phyloP scores from a whole-genome alignment of 2,888 invertebrate species.

The Mimumesa dahlbomi region DNA sequence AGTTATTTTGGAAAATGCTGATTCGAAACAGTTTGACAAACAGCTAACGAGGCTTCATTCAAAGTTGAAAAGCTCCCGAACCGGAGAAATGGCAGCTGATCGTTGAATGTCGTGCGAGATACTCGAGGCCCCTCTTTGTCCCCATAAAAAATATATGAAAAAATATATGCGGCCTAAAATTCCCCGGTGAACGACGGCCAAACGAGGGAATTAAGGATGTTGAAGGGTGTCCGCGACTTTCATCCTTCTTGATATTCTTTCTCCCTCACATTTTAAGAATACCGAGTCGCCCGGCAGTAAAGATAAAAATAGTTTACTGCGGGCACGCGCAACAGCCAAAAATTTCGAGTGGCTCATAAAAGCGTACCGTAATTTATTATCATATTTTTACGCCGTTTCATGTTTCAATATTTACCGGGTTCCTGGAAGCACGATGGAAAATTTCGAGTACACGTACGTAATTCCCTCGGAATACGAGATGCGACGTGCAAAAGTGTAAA shows the following conservation, averaged over 20 bases:
- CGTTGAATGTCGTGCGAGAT: conserved; percentile 20
- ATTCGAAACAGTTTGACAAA: neutral
- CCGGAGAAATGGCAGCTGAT: neutral
- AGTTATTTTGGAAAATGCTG: conserved; percentile 2
- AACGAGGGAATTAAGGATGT: conserved; percentile 71
- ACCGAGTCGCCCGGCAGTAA: conserved; percentile 36
- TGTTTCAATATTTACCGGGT: neutral
- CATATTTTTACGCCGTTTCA: conserved; percentile 41
- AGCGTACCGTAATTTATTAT: conserved; percentile 38
- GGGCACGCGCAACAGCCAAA: conserved; percentile 33
- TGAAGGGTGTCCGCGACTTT: conserved; percentile 51
- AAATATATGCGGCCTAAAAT: conserved; percentile 51
- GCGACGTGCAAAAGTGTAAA: too few relatives aligned
- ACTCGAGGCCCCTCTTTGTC: conserved; percentile 10
- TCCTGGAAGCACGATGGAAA: too few relatives aligned
- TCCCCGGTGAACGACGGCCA: conserved; percentile 61
- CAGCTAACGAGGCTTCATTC: conserved; percentile 28
- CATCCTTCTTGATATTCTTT: conserved; percentile 41
- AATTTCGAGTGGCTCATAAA: conserved; percentile 46
- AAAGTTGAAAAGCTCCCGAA: conserved; percentile 1
- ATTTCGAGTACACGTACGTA: too few relatives aligned
- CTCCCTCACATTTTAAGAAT: conserved; percentile 33
- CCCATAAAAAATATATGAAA: conserved; percentile 51
- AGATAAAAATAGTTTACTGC: conserved; percentile 50
- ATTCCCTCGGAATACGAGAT: too few relatives aligned